phyloP scores from a whole-genome alignment of 2,888 invertebrate genomes.

The Helicoverpa assulta region DNA sequence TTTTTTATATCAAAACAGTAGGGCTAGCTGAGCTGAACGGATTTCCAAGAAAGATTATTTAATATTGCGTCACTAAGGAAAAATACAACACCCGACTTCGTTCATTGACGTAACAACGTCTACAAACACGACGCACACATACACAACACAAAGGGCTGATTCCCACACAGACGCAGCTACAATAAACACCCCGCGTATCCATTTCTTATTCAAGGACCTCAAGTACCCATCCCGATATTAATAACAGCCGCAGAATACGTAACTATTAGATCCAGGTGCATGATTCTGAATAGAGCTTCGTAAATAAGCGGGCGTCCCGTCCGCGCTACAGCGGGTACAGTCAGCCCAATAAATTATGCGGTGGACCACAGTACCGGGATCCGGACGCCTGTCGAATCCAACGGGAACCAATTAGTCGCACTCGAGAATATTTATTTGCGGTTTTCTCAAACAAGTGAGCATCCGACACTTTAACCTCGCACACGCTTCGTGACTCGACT shows the following conservation, averaged over 20 bases:
- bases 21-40: background rate
- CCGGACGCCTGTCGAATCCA: constrained; percentile 86
- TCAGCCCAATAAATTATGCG: constrained; percentile 87
- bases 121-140: constrained; percentile 13
- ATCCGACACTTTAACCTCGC: constrained; percentile 75
- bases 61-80: constrained; percentile 16
- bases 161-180: constrained; percentile 35
- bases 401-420: constrained; percentile 88
- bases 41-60: constrained; percentile 4
- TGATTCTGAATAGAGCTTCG: constrained; percentile 67
- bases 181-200: constrained; percentile 49
- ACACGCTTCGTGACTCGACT: constrained; percentile 76
- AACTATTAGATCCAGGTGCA: constrained; percentile 65
- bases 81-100: constrained; percentile 10
- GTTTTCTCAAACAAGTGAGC: constrained; percentile 84
- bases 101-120: constrained; percentile 21
- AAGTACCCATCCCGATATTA: constrained; percentile 58
- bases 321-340: constrained; percentile 73
- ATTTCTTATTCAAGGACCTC: constrained; percentile 60
- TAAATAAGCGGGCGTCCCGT: constrained; percentile 67
- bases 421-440: constrained; percentile 88
- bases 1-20: too few species aligned
- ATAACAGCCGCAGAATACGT: constrained; percentile 60
- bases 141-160: constrained; percentile 28
- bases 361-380: constrained; percentile 78